Base-by-base conservation (phyloP, 2,797 vertebrate genomes). In the Steatocranus sp. region DNA sequence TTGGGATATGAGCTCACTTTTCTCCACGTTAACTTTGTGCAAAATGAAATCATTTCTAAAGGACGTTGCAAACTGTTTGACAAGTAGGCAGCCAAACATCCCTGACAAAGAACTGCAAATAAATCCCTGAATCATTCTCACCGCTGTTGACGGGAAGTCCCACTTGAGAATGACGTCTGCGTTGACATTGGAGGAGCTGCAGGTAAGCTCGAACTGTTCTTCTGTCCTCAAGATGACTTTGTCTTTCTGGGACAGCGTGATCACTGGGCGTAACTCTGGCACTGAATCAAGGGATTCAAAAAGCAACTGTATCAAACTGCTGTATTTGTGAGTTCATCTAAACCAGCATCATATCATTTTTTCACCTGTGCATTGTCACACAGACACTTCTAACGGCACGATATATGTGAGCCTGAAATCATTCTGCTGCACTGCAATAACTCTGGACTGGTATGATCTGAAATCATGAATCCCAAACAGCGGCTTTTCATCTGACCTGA, bases 141-240 rank as follows among this genome's bases (percentile, higher is more conserved):
- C 98, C 95, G 83, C 96, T 17, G 80, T 89, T 46, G 79, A 87
- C 18, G 92, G 96, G 89, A 93, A 94, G 84, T 94, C 93, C 98
- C 98, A 99, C 34, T 91, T 94, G 32, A 98, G 82, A 51, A 87
- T 80, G 76, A 99, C 96, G 0, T 97, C 96, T 51, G 97, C 97
- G 91, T 98, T 97, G 89, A 98, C 93, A 82, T 99, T 98, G 3
- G 90, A 94, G 86, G 97, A 96, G 80, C 88, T 94, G 61, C 98
- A 99, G 0, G 81, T 96, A 25, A 98, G 94, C 79, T 97, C 90
- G 93, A 99, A 98, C 46, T 90, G 92, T 88, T 99, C 97, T 41
- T 97, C 97, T 88, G 96, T 96, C 88, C 96, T 97, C 80, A 99
- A 95, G 91, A 99, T 95, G 46, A 96, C 95, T 1, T 91, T 91